Percentiles rank a stretch among this genome's conserved stretches.
Conservation (phyloP, 64 coral and sea anemone species). For the Montipora efflorescens region DNA sequence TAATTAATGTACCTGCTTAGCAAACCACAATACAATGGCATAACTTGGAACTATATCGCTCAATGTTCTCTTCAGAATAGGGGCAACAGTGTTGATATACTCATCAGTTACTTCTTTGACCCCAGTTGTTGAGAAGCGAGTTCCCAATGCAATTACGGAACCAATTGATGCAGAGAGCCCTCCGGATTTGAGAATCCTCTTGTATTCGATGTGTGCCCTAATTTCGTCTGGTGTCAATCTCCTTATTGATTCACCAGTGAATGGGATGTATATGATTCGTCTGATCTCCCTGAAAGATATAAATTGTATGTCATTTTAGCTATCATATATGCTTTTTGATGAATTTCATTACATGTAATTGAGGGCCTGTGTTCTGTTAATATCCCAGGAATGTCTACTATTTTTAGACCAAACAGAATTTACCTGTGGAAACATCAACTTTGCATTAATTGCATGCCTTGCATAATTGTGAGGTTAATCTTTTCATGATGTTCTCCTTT, state of each 20-base stretch:
- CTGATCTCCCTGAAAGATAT: conserved; percentile 42
- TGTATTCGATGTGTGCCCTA: conserved; percentile 11
- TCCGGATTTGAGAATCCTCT: conserved; percentile 7
- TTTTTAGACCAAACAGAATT: background rate
- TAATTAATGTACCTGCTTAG: conserved; percentile 12
- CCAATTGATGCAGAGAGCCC: conserved; percentile 31
- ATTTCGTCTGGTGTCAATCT: conserved; percentile 39
- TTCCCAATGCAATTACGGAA: background rate
- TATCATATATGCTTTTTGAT: background rate
- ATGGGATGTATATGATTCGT: conserved; percentile 37
- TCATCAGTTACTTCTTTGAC: conserved; percentile 27
- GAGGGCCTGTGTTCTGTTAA: background rate
- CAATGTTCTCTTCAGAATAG: conserved; percentile 23
- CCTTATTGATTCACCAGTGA: conserved; percentile 35
- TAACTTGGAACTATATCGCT: conserved; percentile 36
- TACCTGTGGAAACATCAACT: background rate
- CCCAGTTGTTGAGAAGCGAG: background rate
- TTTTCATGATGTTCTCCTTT: background rate
- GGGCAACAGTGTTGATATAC: conserved; percentile 28
- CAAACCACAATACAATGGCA: conserved; percentile 52
- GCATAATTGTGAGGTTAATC: background rate
- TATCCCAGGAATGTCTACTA: background rate
- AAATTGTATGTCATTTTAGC: background rate
- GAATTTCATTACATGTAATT: background rate
- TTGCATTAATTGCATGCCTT: background rate